These are phyloP conservation scores for Terrapene triunguis DNA, from an alignment of 2,113 vertebrate genomes.

Conservation along the genomic window DNA sequence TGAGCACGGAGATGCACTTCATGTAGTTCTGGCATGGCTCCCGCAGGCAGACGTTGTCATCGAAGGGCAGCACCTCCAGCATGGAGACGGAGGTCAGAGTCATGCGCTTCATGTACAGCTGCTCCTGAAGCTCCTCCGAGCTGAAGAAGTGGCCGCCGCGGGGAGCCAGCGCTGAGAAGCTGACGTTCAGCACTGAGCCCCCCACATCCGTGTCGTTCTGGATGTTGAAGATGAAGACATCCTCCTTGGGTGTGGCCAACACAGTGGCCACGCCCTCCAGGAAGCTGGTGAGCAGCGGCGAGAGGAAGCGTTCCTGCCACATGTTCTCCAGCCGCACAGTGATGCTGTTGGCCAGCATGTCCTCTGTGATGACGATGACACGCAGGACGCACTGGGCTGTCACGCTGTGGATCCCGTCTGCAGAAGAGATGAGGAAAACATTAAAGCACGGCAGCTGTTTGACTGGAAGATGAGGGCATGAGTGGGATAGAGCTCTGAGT, in stretches of 20 bases:
- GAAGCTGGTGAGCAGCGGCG: conserved; percentile 90
- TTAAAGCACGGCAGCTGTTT: background rate
- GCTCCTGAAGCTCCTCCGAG: conserved; percentile 96
- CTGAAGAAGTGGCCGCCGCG: conserved; percentile 91
- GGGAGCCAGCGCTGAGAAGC: conserved; percentile 91
- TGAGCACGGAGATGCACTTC: conserved; percentile 98
- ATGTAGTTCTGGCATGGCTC: conserved; percentile 99
- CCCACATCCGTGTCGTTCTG: conserved; percentile 94
- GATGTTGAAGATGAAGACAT: conserved; percentile 98
- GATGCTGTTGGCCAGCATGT: conserved; percentile 96
- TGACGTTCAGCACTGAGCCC: conserved; percentile 91
- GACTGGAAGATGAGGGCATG: background rate
- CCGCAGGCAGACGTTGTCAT: conserved; percentile 97
- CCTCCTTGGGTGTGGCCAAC: conserved; percentile 90
- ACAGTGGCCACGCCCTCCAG: conserved; percentile 95
- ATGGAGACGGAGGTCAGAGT: conserved; percentile 91
- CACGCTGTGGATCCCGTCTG: conserved; percentile 95
- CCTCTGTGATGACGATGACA: conserved; percentile 97
- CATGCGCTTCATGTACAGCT: conserved; percentile 95
- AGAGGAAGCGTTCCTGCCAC: conserved; percentile 98
- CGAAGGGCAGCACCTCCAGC: conserved; percentile 96
- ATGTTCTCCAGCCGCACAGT: conserved; percentile 98
- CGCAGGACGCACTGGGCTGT: conserved; percentile 93
- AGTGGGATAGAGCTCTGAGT: background rate
- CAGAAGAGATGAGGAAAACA: background rate